Conservation (phyloP, 2,797 vertebrate species). For the Arnoldichthys spilopterus region DNA sequence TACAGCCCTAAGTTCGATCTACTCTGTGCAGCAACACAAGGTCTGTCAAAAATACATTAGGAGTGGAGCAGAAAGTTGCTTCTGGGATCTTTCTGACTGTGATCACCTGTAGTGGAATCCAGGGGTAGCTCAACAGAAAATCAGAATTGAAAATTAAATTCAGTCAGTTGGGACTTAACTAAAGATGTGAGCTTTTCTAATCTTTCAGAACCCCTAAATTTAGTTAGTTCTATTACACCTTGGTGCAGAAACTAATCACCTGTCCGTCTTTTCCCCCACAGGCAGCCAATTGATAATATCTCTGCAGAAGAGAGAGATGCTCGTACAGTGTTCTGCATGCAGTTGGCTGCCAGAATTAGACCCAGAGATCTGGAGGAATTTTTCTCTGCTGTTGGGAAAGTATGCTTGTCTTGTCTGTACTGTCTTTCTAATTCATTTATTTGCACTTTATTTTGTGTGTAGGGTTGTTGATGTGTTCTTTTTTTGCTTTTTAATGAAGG, state of each 20-base stretch:
- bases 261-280: conserved; percentile 56
- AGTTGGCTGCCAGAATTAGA: conserved; percentile 95
- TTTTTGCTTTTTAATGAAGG: conserved; percentile 72
- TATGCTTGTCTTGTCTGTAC: conserved; percentile 57
- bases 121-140: no score
- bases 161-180: no score
- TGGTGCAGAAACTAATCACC: not conserved
- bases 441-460: not conserved
- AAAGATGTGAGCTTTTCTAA: no score
- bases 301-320: conserved; percentile 97
- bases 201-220: not conserved
- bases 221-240: not conserved
- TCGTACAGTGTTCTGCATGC: conserved; percentile 99
- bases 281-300: conserved; percentile 96
- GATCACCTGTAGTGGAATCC: no score
- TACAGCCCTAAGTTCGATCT: no score
- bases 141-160: no score
- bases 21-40: no score
- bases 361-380: conserved; percentile 98
- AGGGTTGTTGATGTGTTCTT: not conserved
- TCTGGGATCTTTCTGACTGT: no score
- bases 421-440: not conserved
- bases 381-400: conserved; percentile 98
- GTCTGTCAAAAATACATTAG: no score
- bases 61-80: no score